Conservation (phyloP, 1,140 invertebrate genomes). For the Ptiloglossa arizonensis region DNA sequence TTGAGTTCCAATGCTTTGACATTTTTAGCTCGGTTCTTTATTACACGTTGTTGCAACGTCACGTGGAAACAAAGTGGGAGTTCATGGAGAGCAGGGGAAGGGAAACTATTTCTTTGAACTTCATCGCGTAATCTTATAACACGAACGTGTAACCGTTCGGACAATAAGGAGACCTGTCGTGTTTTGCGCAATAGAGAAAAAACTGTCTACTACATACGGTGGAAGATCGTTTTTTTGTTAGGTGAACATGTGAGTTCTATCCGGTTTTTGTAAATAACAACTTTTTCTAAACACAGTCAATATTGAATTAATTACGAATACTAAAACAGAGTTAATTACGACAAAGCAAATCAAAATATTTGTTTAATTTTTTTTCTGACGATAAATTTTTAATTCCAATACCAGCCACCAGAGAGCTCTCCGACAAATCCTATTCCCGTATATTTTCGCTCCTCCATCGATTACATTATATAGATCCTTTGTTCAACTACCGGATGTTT, state of each 20-base stretch:
- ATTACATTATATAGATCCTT: too few species aligned
- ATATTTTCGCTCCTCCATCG: too few species aligned
- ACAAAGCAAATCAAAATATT: neutral
- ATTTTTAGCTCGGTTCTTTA: neutral
- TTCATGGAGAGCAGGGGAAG: neutral
- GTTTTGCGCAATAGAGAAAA: constrained; percentile 14
- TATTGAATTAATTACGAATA: too few species aligned
- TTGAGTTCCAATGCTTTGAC: neutral
- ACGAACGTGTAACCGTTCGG: neutral
- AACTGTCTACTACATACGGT: constrained; percentile 1
- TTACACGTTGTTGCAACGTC: neutral
- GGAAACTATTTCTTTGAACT: constrained; percentile 1
- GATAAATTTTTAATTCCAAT: too few species aligned
- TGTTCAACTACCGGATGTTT: too few species aligned
- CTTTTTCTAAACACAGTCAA: neutral
- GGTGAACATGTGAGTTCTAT: neutral
- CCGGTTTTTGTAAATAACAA: neutral
- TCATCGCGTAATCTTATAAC: neutral
- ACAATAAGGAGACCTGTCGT: neutral
- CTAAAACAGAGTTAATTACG: neutral
- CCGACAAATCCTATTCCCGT: too few species aligned
- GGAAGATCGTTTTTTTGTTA: neutral
- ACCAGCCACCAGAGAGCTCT: too few species aligned
- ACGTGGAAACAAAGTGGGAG: neutral
- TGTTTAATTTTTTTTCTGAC: too few species aligned